Evolutionary conservation across 35 echinoderm and acorn worm genomes (phyloP).

Genomic region (Lytechinus variegatus): DNA sequence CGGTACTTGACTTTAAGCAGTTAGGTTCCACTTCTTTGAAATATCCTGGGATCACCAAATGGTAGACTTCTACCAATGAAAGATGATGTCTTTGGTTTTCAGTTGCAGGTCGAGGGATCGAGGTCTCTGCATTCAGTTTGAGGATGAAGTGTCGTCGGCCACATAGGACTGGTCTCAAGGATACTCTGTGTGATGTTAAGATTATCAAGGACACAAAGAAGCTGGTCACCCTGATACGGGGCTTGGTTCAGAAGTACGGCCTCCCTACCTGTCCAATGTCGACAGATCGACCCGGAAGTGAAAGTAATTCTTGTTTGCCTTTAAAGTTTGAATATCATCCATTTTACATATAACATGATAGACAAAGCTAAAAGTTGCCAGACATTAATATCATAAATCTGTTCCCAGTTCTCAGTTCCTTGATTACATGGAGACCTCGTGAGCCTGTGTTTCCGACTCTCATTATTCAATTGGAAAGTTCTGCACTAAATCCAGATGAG

Average conservation of each 20-base stretch:
- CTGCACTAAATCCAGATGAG: too few relatives aligned
- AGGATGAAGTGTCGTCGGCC: conserved; percentile 54
- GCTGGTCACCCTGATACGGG: conserved; percentile 40
- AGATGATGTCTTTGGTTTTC: background rate
- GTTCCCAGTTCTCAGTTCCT: too few relatives aligned
- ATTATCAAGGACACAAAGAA: background rate
- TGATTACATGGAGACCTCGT: too few relatives aligned
- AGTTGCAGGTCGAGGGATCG: conserved; percentile 34
- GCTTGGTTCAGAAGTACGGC: background rate
- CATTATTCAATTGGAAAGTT: too few relatives aligned
- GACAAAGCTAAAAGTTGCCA: too few relatives aligned
- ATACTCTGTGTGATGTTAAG: background rate
- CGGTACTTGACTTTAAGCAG: too few relatives aligned
- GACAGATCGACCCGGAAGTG: background rate
- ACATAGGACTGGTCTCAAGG: conserved; percentile 16
- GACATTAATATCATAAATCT: too few relatives aligned
- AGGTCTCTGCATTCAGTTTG: conserved; percentile 49
- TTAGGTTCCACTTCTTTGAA: too few relatives aligned
- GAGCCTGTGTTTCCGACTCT: too few relatives aligned
- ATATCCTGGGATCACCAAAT: too few relatives aligned
- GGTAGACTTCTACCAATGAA: too few relatives aligned
- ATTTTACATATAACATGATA: background rate
- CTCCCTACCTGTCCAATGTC: background rate
- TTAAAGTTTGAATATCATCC: background rate
- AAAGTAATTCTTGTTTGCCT: background rate